Evolutionary conservation across 2,113 vertebrate genomes (phyloP).

Genomic region (Hyperoodon ampullatus): DNA sequence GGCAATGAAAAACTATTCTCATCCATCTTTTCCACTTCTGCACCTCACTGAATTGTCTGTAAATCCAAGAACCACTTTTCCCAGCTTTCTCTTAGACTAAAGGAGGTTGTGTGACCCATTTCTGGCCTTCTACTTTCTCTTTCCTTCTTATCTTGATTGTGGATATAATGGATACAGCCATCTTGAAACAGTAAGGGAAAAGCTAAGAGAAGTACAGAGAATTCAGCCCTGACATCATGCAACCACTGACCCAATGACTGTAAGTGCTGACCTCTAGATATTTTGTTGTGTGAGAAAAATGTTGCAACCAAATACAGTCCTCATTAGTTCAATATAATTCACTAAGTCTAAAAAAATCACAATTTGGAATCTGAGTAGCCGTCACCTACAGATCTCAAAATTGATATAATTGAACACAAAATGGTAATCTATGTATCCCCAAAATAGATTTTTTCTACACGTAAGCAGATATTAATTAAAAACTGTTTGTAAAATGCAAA

Average conservation of each 20-base stretch:
- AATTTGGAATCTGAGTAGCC: neutral
- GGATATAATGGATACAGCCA: neutral
- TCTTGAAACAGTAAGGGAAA: constrained; percentile 9
- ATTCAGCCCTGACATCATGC: neutral
- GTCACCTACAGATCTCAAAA: constrained; percentile 27
- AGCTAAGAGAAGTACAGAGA: constrained; percentile 4
- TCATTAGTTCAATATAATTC: neutral
- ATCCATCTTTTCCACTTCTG: neutral
- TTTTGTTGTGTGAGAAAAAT: constrained; percentile 27
- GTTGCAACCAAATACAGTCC: neutral
- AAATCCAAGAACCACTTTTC: neutral
- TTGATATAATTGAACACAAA: neutral
- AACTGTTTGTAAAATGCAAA: neutral
- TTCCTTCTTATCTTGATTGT: neutral
- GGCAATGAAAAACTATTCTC: neutral
- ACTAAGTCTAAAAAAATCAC: neutral
- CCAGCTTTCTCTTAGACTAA: neutral
- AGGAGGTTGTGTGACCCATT: neutral
- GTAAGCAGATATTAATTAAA: constrained; percentile 9
- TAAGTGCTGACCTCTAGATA: neutral
- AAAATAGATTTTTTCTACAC: neutral
- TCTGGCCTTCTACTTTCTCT: neutral
- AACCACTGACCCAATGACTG: neutral
- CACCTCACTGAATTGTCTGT: neutral
- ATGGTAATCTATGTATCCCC: constrained; percentile 22